Evolutionary conservation across 2,888 invertebrate species (phyloP).

Genomic region (Drosophila mulleri): DNA sequence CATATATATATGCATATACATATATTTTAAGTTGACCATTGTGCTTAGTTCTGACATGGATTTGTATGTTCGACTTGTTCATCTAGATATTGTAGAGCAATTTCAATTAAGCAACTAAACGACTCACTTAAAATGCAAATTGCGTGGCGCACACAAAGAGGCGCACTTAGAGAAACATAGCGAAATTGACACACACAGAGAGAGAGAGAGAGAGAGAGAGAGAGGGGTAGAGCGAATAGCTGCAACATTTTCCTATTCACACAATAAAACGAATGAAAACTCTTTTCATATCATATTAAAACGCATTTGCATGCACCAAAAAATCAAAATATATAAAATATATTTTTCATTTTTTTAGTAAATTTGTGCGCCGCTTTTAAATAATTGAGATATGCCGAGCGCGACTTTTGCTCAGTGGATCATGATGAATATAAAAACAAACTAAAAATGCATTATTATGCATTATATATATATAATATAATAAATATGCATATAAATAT

Average conservation of each 20-base stretch:
- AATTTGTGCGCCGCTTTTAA: conserved; percentile 34
- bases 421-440: background rate
- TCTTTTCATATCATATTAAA: conserved; percentile 46
- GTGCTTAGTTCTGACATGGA: conserved; percentile 37
- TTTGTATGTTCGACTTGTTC: conserved; percentile 51
- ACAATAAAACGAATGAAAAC: conserved; percentile 25
- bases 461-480: too few relatives aligned
- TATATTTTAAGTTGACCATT: conserved; percentile 1
- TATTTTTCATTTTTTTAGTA: conserved; percentile 1
- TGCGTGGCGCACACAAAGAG: conserved; percentile 53
- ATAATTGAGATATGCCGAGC: conserved; percentile 50
- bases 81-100: conserved; percentile 52
- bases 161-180: conserved; percentile 25
- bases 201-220: background rate
- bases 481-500: background rate
- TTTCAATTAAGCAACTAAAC: conserved; percentile 75
- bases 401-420: background rate
- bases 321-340: conserved; percentile 21
- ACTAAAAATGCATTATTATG: background rate
- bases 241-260: conserved; percentile 36
- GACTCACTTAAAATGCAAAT: conserved; percentile 80
- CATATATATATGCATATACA: too few relatives aligned
- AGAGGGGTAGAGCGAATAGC: conserved; percentile 22
- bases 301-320: conserved; percentile 38
- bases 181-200: background rate